These are phyloP conservation scores for Thripadectes ignobilis DNA, from an alignment of 2,797 vertebrate genomes.

Conservation along the genomic window DNA sequence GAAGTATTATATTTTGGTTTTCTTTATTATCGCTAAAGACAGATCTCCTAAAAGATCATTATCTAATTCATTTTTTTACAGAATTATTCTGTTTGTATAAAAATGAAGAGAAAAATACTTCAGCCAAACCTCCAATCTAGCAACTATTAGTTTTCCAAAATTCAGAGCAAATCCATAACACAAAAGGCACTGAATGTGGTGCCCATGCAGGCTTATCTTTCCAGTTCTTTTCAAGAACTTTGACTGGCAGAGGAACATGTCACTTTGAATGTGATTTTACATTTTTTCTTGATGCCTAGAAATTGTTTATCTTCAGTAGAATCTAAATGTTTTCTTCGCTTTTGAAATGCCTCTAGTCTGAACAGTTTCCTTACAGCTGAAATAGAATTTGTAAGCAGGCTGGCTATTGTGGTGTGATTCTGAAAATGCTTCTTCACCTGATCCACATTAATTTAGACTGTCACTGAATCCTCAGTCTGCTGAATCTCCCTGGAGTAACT, in stretches of 20 bases:
- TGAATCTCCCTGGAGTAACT: not conserved
- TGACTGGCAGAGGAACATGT: not conserved
- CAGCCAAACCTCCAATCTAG: not conserved
- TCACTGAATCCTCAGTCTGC: not conserved
- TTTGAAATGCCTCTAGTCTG: conserved; percentile 28
- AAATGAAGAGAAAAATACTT: not conserved
- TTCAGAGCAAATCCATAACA: not conserved
- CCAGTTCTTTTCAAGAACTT: not conserved
- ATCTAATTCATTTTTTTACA: not conserved
- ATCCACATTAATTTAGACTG: not conserved
- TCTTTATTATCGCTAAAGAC: not conserved
- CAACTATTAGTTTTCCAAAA: not conserved
- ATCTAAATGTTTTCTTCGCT: conserved; percentile 5
- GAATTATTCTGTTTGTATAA: not conserved
- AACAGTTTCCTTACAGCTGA: conserved; percentile 19
- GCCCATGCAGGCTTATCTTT: not conserved
- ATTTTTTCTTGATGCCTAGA: not conserved
- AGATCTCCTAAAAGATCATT: not conserved
- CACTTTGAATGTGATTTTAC: not conserved
- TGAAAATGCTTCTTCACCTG: not conserved
- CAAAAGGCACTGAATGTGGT: not conserved
- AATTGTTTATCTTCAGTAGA: conserved; percentile 27
- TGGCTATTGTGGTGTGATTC: not conserved
- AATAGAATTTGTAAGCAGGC: conserved; percentile 8
- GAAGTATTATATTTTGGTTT: not conserved